These are phyloP conservation scores for Prionchulus punctatus DNA, from an alignment of 2,888 invertebrate genomes.

Conservation along the genomic window DNA sequence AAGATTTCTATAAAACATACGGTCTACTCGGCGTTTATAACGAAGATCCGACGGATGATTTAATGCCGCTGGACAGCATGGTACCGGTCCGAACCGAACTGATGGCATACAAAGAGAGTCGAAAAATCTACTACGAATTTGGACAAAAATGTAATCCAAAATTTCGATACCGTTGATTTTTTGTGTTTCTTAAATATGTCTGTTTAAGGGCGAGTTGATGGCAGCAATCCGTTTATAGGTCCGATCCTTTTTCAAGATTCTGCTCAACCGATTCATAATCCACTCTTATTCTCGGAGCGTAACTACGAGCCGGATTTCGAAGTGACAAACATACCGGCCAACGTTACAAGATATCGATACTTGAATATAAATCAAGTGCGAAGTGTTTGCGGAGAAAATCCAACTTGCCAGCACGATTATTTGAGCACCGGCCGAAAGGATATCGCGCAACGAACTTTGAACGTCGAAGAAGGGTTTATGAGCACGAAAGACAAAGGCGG, in stretches of 20 bases:
- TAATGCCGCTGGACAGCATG: slow-evolving; percentile 14
- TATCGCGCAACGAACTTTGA: slow-evolving; percentile 5
- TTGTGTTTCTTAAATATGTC: not conserved
- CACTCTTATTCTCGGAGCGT: slow-evolving; percentile 5
- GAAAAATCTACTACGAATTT: slow-evolving; percentile 8
- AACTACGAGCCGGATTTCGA: slow-evolving; percentile 14
- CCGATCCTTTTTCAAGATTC: slow-evolving; percentile 21
- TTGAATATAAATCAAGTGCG: slow-evolving; percentile 3
- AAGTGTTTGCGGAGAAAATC: not conserved
- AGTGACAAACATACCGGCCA: not conserved
- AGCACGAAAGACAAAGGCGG: not conserved
- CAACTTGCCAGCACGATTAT: slow-evolving; percentile 9
- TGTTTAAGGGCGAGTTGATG: slow-evolving; percentile 18
- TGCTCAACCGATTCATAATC: slow-evolving; percentile 18
- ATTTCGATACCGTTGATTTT: not conserved
- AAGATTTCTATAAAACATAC: slow-evolving; percentile 3
- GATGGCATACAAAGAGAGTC: slow-evolving; percentile 14
- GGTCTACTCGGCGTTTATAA: slow-evolving; percentile 25
- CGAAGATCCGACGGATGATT: slow-evolving; percentile 24
- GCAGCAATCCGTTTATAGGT: slow-evolving; percentile 17
- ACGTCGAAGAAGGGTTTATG: slow-evolving; percentile 1
- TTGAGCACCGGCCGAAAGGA: slow-evolving; percentile 5
- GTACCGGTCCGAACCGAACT: not conserved
- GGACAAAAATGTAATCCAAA: slow-evolving; percentile 3
- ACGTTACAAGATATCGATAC: not conserved